Percentiles rank a stretch among this genome's conserved stretches.
These are phyloP conservation scores for Drosophila atripex DNA, from an alignment of 2,888 invertebrate genomes.

Conservation along the genomic window DNA sequence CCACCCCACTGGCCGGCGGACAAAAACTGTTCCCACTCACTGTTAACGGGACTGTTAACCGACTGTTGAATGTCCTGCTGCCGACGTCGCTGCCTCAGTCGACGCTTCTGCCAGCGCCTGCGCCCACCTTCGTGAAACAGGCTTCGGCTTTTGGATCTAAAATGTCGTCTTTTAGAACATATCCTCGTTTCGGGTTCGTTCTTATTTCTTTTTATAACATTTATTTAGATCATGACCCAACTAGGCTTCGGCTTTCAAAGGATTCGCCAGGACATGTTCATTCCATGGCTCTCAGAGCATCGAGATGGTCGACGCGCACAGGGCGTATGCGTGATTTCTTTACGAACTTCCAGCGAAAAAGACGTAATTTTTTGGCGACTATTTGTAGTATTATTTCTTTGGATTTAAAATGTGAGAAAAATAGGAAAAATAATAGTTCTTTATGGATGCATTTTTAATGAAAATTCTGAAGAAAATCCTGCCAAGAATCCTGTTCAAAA, in stretches of 20 bases:
- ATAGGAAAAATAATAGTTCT: background rate
- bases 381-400: too few relatives aligned
- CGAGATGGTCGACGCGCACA: conserved; percentile 13
- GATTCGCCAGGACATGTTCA: conserved; percentile 37
- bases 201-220: background rate
- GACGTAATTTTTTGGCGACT: too few relatives aligned
- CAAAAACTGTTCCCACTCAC: conserved; percentile 59
- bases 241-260: background rate
- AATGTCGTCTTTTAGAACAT: conserved; percentile 16
- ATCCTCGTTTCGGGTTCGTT: background rate
- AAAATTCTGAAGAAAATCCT: too few relatives aligned
- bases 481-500: background rate
- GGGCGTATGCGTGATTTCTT: conserved; percentile 41
- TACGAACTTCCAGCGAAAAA: background rate
- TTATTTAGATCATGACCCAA: conserved; percentile 21
- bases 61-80: conserved; percentile 18
- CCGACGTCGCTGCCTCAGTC: conserved; percentile 39
- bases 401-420: conserved; percentile 34
- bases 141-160: conserved; percentile 16
- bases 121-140: conserved; percentile 41
- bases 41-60: conserved; percentile 31
- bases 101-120: conserved; percentile 46
- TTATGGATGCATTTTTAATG: background rate
- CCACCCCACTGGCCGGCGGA: background rate
- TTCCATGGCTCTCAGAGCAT: conserved; percentile 46